These are phyloP conservation scores for Peromyscus californicus DNA, from an alignment of 2,113 vertebrate species.

Conservation along the genomic window DNA sequence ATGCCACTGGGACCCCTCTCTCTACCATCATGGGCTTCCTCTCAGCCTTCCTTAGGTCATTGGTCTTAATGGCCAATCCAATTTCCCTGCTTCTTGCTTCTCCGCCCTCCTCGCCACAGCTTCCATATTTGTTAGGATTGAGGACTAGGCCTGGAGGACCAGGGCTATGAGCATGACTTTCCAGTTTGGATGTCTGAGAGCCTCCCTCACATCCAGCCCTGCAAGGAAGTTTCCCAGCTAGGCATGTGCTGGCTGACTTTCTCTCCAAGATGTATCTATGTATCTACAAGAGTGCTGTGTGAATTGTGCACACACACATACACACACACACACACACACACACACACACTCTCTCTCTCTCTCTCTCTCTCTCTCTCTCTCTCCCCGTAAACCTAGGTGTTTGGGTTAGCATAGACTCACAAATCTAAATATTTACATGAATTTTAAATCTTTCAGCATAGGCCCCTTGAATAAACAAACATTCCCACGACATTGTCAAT, in stretches of 20 bases:
- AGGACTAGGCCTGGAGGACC: neutral
- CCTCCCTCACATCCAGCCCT: neutral
- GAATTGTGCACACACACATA: neutral
- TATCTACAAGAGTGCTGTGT: neutral
- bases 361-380: too few species aligned
- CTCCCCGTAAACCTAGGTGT: neutral
- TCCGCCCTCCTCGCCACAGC: neutral
- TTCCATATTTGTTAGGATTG: neutral
- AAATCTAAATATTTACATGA: neutral
- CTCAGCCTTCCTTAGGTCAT: neutral
- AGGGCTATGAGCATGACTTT: neutral
- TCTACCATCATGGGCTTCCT: neutral
- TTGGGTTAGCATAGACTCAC: neutral
- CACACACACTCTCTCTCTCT: neutral
- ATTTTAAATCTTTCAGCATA: constrained; percentile 55
- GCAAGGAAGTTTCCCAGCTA: neutral
- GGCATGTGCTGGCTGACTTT: neutral
- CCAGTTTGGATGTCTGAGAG: neutral
- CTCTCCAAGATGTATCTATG: neutral
- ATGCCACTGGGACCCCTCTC: neutral
- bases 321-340: neutral
- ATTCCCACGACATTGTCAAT: neutral
- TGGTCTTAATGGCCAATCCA: neutral
- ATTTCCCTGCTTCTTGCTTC: neutral
- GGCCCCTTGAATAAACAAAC: constrained; percentile 43